phyloP scores from a whole-genome alignment of 2,797 vertebrate genomes.

The Eulemur mongoz region DNA sequence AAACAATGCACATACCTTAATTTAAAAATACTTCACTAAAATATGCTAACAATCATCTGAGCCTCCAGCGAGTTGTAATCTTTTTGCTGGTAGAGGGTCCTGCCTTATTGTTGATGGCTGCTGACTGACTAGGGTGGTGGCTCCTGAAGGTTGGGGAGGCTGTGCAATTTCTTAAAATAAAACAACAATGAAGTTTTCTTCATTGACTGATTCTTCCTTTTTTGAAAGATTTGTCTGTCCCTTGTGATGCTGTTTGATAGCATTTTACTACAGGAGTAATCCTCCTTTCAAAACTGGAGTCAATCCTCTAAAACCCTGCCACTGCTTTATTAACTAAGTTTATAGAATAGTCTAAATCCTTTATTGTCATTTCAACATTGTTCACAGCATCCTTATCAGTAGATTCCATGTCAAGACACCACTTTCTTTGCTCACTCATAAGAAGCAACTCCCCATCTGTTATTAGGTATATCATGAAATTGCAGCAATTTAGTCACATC shows the following conservation, averaged over 20 bases:
- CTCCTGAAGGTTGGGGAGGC: background rate
- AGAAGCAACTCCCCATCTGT: background rate
- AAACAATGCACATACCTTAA: background rate
- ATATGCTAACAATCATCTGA: background rate
- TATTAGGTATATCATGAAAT: background rate
- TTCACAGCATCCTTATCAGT: background rate
- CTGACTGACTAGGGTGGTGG: background rate
- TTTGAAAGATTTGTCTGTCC: background rate
- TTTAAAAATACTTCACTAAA: background rate
- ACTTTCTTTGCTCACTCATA: background rate
- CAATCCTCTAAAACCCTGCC: background rate
- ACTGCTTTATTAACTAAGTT: background rate
- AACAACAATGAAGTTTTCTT: background rate
- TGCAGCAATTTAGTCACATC: background rate
- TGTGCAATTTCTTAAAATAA: background rate
- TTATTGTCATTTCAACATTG: background rate
- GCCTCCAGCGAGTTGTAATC: background rate
- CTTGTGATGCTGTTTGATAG: background rate
- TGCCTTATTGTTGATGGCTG: background rate
- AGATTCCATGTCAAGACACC: background rate
- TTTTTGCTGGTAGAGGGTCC: background rate
- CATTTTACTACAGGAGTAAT: background rate
- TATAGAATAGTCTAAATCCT: background rate
- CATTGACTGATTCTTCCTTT: background rate
- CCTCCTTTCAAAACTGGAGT: background rate